Percentiles rank a stretch among this genome's conserved stretches.
Conservation (phyloP, 2,113 vertebrate genomes). For the Genyomyrus donnyi region DNA sequence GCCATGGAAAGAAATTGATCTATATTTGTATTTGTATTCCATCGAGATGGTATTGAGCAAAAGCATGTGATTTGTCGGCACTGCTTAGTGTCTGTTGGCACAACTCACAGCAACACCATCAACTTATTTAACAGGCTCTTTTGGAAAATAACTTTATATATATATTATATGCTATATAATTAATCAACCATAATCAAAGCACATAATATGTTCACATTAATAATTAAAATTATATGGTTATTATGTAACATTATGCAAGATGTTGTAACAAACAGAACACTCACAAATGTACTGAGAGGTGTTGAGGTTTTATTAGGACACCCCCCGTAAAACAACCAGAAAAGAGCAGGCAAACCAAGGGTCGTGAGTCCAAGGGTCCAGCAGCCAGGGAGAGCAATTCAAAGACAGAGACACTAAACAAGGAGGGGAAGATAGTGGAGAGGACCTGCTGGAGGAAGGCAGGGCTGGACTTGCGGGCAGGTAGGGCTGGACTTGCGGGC, state of each 20-base stretch:
- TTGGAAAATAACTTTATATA: not conserved
- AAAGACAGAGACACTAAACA: not conserved
- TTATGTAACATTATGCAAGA: not conserved
- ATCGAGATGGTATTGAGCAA: not conserved
- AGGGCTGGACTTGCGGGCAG: not conserved
- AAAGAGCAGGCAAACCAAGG: not conserved
- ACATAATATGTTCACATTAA: not conserved
- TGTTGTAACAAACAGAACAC: not conserved
- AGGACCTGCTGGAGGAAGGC: not conserved
- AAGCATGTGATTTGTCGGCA: not conserved
- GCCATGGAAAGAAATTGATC: not conserved
- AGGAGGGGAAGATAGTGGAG: not conserved
- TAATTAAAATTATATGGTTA: not conserved
- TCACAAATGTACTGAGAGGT: not conserved
- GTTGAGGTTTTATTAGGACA: not conserved
- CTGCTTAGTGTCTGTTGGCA: not conserved
- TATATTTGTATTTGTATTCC: not conserved
- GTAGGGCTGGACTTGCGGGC: not conserved
- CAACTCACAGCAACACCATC: not conserved
- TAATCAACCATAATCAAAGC: not conserved
- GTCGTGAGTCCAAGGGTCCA: not conserved
- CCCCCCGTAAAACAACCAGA: not conserved
- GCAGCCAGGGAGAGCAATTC: not conserved
- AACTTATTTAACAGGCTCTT: not conserved
- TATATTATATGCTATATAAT: not conserved